phyloP scores from a whole-genome alignment of 2,888 invertebrate genomes.

The Dugesia japonica region DNA sequence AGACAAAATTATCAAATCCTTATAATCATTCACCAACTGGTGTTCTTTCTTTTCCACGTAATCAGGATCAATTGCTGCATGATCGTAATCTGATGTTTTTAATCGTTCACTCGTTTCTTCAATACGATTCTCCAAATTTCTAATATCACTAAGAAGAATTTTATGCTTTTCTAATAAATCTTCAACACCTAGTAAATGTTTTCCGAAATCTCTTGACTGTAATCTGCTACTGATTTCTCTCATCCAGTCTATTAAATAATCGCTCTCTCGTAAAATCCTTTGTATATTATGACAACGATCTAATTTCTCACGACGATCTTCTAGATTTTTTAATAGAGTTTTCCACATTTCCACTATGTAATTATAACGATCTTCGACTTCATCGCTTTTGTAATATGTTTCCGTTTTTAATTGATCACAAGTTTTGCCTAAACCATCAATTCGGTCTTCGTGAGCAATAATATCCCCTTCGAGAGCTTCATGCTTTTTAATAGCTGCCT shows the following conservation, averaged over 20 bases:
- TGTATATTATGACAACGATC: slow-evolving; percentile 73
- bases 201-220: slow-evolving; percentile 90
- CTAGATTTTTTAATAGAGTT: slow-evolving; percentile 77
- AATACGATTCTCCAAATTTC: slow-evolving; percentile 87
- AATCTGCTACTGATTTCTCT: slow-evolving; percentile 80
- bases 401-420: slow-evolving; percentile 86
- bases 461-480: slow-evolving; percentile 99
- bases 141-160: slow-evolving; percentile 89
- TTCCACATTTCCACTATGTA: slow-evolving; percentile 94
- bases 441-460: slow-evolving; percentile 93
- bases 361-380: slow-evolving; percentile 68
- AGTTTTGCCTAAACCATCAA: slow-evolving; percentile 92
- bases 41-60: slow-evolving; percentile 84
- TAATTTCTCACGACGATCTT: slow-evolving; percentile 74
- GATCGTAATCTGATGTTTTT: slow-evolving; percentile 54
- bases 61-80: slow-evolving; percentile 84
- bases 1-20: slow-evolving; percentile 80
- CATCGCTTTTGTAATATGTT: slow-evolving; percentile 88
- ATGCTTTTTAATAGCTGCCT: slow-evolving; percentile 97
- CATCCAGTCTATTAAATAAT: slow-evolving; percentile 86
- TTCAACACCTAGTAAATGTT: slow-evolving; percentile 97
- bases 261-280: slow-evolving; percentile 73
- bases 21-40: slow-evolving; percentile 79
- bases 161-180: slow-evolving; percentile 94
- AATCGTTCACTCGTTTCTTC: slow-evolving; percentile 61